phyloP scores from a whole-genome alignment of 2,113 vertebrate genomes.

The Herpetotheres cachinnans region DNA sequence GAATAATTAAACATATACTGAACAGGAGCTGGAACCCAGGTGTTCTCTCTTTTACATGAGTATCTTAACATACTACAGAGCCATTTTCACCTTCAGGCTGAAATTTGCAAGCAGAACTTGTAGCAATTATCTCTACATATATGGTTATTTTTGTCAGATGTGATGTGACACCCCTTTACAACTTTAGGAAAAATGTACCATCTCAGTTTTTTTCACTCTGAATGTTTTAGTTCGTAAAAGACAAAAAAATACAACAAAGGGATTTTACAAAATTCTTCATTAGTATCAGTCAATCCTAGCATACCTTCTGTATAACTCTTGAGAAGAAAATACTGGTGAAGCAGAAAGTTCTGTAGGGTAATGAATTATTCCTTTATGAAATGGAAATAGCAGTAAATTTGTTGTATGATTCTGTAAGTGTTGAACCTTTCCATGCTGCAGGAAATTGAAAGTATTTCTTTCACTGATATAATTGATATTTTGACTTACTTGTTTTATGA shows the following conservation, averaged over 20 bases:
- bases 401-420: not conserved
- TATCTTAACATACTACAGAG: not conserved
- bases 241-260: not conserved
- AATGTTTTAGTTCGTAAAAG: not conserved
- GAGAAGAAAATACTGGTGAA: not conserved
- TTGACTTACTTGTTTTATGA: not conserved
- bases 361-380: not conserved
- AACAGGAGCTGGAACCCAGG: not conserved
- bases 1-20: not conserved
- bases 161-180: not conserved
- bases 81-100: not conserved
- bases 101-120: not conserved
- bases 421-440: not conserved
- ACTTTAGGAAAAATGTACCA: not conserved
- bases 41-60: not conserved
- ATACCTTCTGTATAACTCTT: not conserved
- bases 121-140: not conserved
- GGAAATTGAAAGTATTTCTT: not conserved
- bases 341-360: not conserved
- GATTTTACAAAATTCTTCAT: not conserved
- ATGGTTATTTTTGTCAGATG: not conserved
- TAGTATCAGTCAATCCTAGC: not conserved
- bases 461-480: not conserved
- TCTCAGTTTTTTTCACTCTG: not conserved
- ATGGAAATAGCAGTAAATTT: not conserved